phyloP scores from a whole-genome alignment of 2,888 invertebrate genomes.

The Auanema sp. region DNA sequence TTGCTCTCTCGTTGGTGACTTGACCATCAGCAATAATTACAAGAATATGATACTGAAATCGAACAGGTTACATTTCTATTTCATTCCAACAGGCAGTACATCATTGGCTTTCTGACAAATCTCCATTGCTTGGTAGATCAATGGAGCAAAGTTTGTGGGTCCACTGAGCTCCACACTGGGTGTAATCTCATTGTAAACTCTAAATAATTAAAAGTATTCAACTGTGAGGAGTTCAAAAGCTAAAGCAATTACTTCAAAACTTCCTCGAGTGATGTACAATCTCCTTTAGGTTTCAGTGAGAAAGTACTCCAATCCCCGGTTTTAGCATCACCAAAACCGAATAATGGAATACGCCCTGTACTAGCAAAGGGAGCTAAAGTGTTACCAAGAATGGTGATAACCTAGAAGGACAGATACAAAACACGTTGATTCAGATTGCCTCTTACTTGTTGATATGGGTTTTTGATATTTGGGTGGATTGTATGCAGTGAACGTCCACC shows the following conservation, averaged over 20 bases:
- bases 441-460: constrained; percentile 68
- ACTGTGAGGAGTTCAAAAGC: not conserved
- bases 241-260: constrained; percentile 62
- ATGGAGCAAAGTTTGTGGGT: constrained; percentile 69
- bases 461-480: constrained; percentile 53
- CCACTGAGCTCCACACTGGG: constrained; percentile 67
- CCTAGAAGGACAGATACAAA: constrained; percentile 31
- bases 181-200: constrained; percentile 67
- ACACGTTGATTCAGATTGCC: not conserved
- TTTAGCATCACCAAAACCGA: constrained; percentile 68
- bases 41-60: constrained; percentile 67
- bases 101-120: constrained; percentile 66
- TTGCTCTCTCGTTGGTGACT: constrained; percentile 67
- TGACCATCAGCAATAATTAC: constrained; percentile 70
- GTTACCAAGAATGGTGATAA: constrained; percentile 67
- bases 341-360: constrained; percentile 67
- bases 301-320: constrained; percentile 67
- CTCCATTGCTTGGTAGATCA: constrained; percentile 68
- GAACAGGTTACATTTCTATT: too few relatives aligned
- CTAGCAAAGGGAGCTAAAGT: constrained; percentile 67
- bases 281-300: constrained; percentile 64
- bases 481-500: constrained; percentile 65
- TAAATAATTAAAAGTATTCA: constrained; percentile 16
- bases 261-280: constrained; percentile 64
- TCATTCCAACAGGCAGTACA: too few relatives aligned